A percentile compares a stretch with the other conserved stretches of the same genome.
phyloP scores from a whole-genome alignment of 1,140 invertebrate species.

The Maniola jurtina region DNA sequence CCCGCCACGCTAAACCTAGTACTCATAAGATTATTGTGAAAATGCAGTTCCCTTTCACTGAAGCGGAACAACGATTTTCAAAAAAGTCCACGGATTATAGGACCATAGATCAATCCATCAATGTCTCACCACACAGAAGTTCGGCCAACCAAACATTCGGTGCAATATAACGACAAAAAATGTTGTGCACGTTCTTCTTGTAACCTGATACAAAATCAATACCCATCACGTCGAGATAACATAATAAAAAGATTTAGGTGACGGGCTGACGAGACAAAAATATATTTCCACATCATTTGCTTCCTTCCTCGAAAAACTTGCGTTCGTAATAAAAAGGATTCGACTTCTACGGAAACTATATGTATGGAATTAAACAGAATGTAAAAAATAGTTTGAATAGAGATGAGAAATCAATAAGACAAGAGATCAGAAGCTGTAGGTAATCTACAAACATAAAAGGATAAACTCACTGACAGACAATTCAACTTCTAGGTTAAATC shows the following conservation, averaged over 20 bases:
- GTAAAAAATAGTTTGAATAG: not conserved
- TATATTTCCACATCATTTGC: slow-evolving; percentile 4
- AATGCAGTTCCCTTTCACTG: not conserved
- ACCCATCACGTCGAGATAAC: not conserved
- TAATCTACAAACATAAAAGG: too few relatives aligned
- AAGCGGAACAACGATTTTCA: not conserved
- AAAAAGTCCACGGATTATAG: not conserved
- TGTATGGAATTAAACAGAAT: not conserved
- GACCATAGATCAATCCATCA: slow-evolving; percentile 6
- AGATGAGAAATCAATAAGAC: not conserved
- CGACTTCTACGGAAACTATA: not conserved
- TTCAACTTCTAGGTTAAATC: too few relatives aligned
- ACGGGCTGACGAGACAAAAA: not conserved
- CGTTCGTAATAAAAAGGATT: not conserved
- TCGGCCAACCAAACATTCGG: slow-evolving; percentile 1
- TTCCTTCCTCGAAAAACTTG: not conserved
- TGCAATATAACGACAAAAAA: not conserved
- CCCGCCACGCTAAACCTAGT: too few relatives aligned
- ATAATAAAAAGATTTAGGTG: slow-evolving; percentile 7
- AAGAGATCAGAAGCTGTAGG: too few relatives aligned
- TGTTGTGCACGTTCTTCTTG: not conserved
- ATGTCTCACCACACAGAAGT: not conserved
- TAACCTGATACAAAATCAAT: slow-evolving; percentile 2
- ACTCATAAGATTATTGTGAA: not conserved
- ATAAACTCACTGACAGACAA: not conserved